A percentile compares a stretch with the other conserved stretches of the same genome.
Evolutionary conservation across 2,113 vertebrate species (phyloP).

Genomic region (Tympanuchus pallidicinctus): DNA sequence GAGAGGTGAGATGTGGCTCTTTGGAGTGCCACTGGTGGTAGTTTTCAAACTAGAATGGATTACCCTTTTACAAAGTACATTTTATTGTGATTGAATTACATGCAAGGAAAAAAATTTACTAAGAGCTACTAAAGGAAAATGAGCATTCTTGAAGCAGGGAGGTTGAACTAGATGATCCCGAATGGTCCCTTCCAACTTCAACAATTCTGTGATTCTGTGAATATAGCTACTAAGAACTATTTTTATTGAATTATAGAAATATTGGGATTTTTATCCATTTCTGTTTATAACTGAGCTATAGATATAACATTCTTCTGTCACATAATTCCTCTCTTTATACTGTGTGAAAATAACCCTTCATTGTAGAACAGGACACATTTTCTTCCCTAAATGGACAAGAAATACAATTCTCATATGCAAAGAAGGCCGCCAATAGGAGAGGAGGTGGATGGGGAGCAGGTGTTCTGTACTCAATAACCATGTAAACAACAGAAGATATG

Average conservation of each 20-base stretch:
- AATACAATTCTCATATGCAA: not conserved
- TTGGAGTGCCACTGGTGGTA: not conserved
- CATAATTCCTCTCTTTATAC: not conserved
- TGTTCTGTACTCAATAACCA: not conserved
- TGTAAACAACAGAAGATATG: not conserved
- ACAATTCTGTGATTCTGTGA: not conserved
- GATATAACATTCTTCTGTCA: not conserved
- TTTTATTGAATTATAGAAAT: not conserved
- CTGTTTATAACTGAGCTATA: not conserved
- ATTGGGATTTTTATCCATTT: not conserved
- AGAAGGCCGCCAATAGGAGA: not conserved
- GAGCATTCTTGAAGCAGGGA: too few species aligned
- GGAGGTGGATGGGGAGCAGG: not conserved
- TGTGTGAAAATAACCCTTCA: not conserved
- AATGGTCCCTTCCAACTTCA: too few species aligned
- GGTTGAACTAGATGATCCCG: too few species aligned
- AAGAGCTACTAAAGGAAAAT: not conserved
- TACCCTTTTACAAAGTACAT: not conserved
- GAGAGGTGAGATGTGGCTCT: not conserved
- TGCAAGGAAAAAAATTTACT: not conserved
- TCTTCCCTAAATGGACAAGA: not conserved
- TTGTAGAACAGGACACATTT: not conserved
- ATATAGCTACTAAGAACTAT: not conserved
- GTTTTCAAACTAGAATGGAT: not conserved
- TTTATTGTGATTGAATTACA: not conserved